Conservation (phyloP, 1,140 invertebrate species). For the Luehdorfia chinensis region DNA sequence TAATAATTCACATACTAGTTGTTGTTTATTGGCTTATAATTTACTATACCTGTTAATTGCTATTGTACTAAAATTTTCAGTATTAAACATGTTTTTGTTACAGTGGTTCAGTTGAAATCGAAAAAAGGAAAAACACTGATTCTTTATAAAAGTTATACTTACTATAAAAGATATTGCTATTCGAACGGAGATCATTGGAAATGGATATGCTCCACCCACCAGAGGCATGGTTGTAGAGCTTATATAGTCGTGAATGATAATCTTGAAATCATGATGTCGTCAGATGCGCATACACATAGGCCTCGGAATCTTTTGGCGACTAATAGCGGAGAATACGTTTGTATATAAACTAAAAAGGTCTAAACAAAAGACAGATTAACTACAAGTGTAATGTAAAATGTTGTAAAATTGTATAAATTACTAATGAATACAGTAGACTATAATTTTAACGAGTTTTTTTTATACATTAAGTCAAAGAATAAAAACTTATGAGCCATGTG, state of each 20-base stretch:
- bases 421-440: too few relatives aligned
- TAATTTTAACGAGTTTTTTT: too few relatives aligned
- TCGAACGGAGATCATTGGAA: background rate
- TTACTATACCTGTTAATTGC: too few relatives aligned
- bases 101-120: background rate
- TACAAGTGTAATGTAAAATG: background rate
- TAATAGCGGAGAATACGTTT: background rate
- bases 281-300: background rate
- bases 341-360: constrained; percentile 12
- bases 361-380: background rate
- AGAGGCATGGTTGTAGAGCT: background rate
- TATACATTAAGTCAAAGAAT: too few relatives aligned
- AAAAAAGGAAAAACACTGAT: background rate
- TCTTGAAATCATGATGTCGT: background rate
- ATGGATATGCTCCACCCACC: constrained; percentile 2
- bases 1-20: too few relatives aligned
- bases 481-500: too few relatives aligned
- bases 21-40: too few relatives aligned
- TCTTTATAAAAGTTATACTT: background rate
- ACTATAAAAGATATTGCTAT: background rate
- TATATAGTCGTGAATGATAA: background rate
- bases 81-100: background rate
- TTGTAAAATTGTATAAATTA: too few relatives aligned
- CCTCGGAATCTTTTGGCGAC: background rate
- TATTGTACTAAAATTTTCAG: too few relatives aligned